phyloP scores from a whole-genome alignment of 2,113 vertebrate genomes.

The Entelurus aequoreus region DNA sequence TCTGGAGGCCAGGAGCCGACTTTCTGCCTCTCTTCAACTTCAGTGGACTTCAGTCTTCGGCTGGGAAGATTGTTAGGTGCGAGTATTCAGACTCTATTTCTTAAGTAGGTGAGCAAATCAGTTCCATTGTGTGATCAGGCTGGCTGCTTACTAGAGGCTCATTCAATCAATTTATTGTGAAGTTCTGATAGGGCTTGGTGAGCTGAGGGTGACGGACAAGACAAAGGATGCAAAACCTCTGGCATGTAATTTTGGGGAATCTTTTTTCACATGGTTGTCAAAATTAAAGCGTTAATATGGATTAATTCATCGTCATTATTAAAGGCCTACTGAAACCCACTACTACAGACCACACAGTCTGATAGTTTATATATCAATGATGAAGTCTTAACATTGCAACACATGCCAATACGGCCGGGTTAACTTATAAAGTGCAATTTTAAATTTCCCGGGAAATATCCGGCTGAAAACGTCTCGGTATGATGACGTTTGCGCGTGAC shows the following conservation, averaged over 20 bases:
- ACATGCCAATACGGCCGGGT: too few relatives aligned
- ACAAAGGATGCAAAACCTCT: constrained; percentile 7
- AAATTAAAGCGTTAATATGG: too few relatives aligned
- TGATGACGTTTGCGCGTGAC: too few relatives aligned
- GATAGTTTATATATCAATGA: too few relatives aligned
- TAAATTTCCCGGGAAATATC: too few relatives aligned
- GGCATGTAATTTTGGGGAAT: constrained; percentile 3
- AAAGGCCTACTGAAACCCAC: too few relatives aligned
- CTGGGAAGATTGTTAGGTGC: constrained; percentile 34
- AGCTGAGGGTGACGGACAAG: constrained; percentile 34
- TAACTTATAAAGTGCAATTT: too few relatives aligned
- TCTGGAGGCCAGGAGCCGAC: constrained; percentile 35
- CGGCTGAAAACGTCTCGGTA: too few relatives aligned
- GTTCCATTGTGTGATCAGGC: constrained; percentile 55
- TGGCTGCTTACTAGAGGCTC: constrained; percentile 52
- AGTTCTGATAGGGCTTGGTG: constrained; percentile 43
- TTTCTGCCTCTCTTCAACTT: constrained; percentile 31
- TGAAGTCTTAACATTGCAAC: too few relatives aligned
- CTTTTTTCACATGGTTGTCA: not conserved
- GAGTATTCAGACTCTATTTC: constrained; percentile 64
- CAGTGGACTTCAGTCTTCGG: constrained; percentile 36
- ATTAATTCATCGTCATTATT: too few relatives aligned
- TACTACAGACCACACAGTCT: too few relatives aligned
- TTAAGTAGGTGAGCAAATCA: constrained; percentile 63
- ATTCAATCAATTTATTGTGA: constrained; percentile 65